Evolutionary conservation across 1,140 invertebrate genomes (phyloP).

Genomic region (Nomia melanderi): DNA sequence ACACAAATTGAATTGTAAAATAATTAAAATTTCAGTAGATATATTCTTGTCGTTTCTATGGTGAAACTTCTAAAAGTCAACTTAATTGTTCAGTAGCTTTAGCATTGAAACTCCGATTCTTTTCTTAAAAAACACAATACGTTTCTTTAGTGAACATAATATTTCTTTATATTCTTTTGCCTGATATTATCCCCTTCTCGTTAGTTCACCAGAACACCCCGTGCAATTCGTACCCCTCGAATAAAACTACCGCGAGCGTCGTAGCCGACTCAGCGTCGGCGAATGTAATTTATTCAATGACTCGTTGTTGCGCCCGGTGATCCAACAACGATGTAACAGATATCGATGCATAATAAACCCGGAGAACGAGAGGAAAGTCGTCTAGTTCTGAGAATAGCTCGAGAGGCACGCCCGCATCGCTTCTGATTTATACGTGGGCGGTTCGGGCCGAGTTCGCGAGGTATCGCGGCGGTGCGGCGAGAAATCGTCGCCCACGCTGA

Average conservation of each 20-base stretch:
- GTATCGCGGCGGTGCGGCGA: slow-evolving; percentile 35
- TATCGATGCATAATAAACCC: background rate
- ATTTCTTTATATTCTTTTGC: no score
- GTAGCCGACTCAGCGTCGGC: background rate
- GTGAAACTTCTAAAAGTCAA: no score
- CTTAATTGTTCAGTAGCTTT: no score
- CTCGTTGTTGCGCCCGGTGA: background rate
- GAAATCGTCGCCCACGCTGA: slow-evolving; percentile 69
- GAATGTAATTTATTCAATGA: no score
- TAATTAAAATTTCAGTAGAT: no score
- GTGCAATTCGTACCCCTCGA: background rate
- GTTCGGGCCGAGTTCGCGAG: slow-evolving; percentile 47
- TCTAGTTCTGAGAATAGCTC: slow-evolving; percentile 54
- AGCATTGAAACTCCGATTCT: no score
- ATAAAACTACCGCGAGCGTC: background rate
- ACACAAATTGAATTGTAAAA: no score
- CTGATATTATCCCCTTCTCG: no score
- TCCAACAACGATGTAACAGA: background rate
- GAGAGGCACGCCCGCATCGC: slow-evolving; percentile 51
- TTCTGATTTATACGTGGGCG: slow-evolving; percentile 63
- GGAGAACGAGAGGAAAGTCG: background rate
- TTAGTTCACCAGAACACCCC: no score
- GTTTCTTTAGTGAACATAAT: no score
- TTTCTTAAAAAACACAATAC: no score
- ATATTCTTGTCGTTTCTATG: no score